Base-by-base conservation (phyloP, 2,888 invertebrate genomes). In the Galerucella nymphaeae region DNA sequence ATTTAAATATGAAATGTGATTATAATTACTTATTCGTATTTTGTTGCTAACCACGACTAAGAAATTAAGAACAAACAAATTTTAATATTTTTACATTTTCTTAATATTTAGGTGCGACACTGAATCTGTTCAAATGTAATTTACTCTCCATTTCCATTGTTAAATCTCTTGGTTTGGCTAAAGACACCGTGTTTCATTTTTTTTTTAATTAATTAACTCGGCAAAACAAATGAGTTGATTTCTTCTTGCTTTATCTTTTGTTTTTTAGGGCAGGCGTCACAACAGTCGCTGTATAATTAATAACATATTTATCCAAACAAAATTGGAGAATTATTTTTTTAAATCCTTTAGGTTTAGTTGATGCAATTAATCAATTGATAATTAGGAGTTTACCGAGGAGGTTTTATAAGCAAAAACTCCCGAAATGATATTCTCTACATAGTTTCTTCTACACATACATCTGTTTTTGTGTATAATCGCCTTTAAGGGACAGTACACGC, bases 121-220 rank as follows among this genome's bases (percentile, higher is more conserved):
- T 67, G 67, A 2, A 14, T 38, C 41, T 42, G 0, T 61, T 18
- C 50, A 59, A 62, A 69, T 75, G 72, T 76, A 75, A 76, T 80
- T 73, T 61, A 45, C 69, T 71, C 73, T 73, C 66, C 66, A 69
- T 80, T 80, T 80, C 78, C 81, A 77, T 81, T 81, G 81, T 82
- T 74, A 76, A 76, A 76, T 78, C 78, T 76, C 71, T 30, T 67
- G 66, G 72, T 70, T 67, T 73, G 79, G 76, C 74, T 75, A 75
- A 77, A 76, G 76, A 80, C 76, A 78, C 80, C 76, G 77, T 77
- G 80, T 82, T 82, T 83, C 81, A 80, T 83, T 84, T 84, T 23
- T 23, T n/a, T 82, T 84, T 83, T 84, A 84, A 85, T 85, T 85
- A 85, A 86, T 86, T 85, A 85, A 84, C 83, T 81, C 83, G 80